Percentiles rank a stretch among this genome's conserved stretches.
phyloP scores from a whole-genome alignment of 64 coral and sea anemone species.

The Pocillopora verrucosa region DNA sequence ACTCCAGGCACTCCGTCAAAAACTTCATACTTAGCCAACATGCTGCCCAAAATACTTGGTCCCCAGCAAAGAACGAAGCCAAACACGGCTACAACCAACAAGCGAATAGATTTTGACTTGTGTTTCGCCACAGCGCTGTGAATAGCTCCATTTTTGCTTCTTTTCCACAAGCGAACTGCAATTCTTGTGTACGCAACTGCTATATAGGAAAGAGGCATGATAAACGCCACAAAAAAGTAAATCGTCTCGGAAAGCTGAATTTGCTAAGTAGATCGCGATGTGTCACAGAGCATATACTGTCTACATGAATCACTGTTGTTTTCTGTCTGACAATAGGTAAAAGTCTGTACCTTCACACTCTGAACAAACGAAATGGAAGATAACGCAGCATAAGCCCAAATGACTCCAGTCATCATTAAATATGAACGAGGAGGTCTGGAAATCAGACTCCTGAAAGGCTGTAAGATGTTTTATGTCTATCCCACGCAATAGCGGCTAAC shows the following conservation, averaged over 20 bases:
- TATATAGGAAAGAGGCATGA: background rate
- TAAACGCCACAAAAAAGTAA: background rate
- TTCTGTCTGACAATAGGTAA: background rate
- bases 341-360: background rate
- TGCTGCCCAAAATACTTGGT: background rate
- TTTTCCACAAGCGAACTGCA: conserved; percentile 4
- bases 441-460: background rate
- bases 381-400: background rate
- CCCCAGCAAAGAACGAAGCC: background rate
- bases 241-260: background rate
- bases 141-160: background rate
- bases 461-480: conserved; percentile 5
- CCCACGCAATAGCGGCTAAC: background rate
- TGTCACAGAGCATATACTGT: background rate
- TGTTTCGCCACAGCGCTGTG: conserved; percentile 3
- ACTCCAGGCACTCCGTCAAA: background rate
- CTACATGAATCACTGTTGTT: background rate
- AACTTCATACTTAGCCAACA: background rate
- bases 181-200: background rate
- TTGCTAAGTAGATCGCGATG: background rate
- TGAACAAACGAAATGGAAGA: background rate
- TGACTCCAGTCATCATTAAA: background rate
- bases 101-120: conserved; percentile 6
- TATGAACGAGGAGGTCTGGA: background rate
- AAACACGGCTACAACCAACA: background rate